Base-by-base conservation (phyloP, 2,888 invertebrate genomes). In the Parnassius glacialis region DNA sequence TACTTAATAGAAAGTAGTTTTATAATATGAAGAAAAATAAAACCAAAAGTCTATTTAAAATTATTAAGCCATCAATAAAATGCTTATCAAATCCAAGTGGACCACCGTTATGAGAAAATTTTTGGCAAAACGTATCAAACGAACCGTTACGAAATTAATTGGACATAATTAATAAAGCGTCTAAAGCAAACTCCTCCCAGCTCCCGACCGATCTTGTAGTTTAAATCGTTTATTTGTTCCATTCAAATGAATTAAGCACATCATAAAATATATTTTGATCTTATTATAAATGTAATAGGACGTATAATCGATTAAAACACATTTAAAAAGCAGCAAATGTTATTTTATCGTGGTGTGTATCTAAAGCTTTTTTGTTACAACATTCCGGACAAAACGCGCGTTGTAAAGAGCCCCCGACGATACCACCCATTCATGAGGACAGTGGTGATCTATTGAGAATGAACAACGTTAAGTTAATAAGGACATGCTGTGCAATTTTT, bases 371-470 rank as follows among this genome's bases (percentile, higher is more conserved):
- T 91, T 91, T 91, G 89, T 90, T 83, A 87, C 83, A 83, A 79
- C 91, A 91, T 91, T 91, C 91, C 90, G 81, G 83, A 91, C 91
- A 90, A 90, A 90, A 90, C 87, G 88, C 84, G 84, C 83, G 87
- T 87, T 90, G 88, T 90, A 90, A 89, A 89, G 89, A 86, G 89
- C 84, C 83, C 76, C 86, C 87, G 89, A 86, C 87, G 83, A 89
- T 90, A 85, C 90, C 91, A 90, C 90, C 90, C 91, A 91, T 91
- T 91, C 91, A 91, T 91, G 80, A 87, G 83, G 86, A 85, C 85
- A 84, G 78, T 88, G 90, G 90, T 90, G 89, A 91, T 89, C 90
- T 90, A 88, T 90, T 89, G 87, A 89, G 85, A 87, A 84, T 83
- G 74, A 77, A 81, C 75, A 75, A 71, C 73, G 81, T 69, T 72